These are phyloP conservation scores for Nematolebias whitei DNA, from an alignment of 2,113 vertebrate species.

Conservation along the genomic window DNA sequence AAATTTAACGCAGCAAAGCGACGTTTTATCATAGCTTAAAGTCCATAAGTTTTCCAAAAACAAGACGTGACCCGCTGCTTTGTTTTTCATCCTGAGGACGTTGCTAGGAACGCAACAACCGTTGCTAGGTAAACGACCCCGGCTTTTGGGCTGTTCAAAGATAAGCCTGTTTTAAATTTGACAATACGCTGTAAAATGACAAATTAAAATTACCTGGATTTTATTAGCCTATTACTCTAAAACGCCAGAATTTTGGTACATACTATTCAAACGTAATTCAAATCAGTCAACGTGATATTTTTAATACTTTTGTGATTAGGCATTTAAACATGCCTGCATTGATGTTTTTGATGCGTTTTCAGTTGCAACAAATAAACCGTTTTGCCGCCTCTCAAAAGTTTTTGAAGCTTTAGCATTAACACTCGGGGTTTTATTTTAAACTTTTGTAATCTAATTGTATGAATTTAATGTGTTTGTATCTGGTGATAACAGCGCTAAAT, in stretches of 20 bases:
- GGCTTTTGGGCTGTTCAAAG: background rate
- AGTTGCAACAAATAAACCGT: background rate
- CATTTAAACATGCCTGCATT: constrained; percentile 8
- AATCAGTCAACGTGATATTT: fast-evolving
- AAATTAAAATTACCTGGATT: fast-evolving
- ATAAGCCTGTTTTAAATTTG: constrained; percentile 20
- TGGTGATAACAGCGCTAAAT: background rate
- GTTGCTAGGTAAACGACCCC: constrained; percentile 66
- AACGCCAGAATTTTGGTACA: fast-evolving
- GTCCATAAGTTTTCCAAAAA: no score
- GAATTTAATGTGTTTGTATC: background rate
- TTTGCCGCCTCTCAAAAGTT: background rate
- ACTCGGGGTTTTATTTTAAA: background rate
- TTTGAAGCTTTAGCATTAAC: background rate
- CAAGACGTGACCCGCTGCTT: background rate
- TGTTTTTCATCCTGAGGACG: constrained; percentile 29
- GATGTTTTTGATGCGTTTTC: background rate
- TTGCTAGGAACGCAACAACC: constrained; percentile 58
- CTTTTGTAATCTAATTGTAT: background rate
- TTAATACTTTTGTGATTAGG: constrained; percentile 40
- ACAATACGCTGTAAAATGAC: background rate
- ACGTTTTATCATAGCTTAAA: no score
- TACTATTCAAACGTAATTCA: fast-evolving
- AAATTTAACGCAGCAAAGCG: no score
- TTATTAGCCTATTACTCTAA: fast-evolving